Evolutionary conservation across 2,797 vertebrate species (phyloP), one percentile per base, ranked within the genome.

Genomic region (Gymnodraco acuticeps): DNA sequence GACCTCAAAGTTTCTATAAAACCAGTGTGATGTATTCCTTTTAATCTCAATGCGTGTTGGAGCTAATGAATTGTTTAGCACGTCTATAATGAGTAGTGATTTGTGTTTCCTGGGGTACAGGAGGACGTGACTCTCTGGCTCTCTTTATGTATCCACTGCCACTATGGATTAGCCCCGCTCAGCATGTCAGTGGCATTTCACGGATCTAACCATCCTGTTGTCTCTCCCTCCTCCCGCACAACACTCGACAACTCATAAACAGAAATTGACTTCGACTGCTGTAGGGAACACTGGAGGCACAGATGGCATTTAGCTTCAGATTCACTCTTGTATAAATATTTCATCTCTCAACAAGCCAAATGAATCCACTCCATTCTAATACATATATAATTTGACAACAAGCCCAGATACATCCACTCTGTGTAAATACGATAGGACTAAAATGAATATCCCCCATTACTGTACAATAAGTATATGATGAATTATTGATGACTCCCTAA

Each of bases 251-350:
- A 90, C 87, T 89, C 92, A 86, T 90, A 86, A 92, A 92, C 86
- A 88, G 82, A 93, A 93, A 93, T 89, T 91, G 89, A 92, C 91
- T 92, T 88, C 69, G 75, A 88, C 89, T 90, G 88, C 92, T 89
- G 88, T 87, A 79, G 89, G 88, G 90, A 92, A 88, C 88, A 91
- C 88, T 89, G 79, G 86, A 88, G 88, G 88, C 86, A 87, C 91
- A 94, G 90, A 93, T 89, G 92, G 90, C 86, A 90, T 93, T 92
- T 91, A 90, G 86, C 89, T 88, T 91, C 88, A 79, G 73, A 88
- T 88, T 91, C 80, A 45, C 83, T 91, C 85, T 88, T 92, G 90
- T 92, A 87, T 93, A 89, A 92, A 94, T 94, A 93, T 94, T 92
- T 92, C 81, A 92, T 93, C 89, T 89, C 87, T 83, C 85, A 90